Conservation (phyloP, 2,888 invertebrate genomes). For the Eumerus sabulonum region DNA sequence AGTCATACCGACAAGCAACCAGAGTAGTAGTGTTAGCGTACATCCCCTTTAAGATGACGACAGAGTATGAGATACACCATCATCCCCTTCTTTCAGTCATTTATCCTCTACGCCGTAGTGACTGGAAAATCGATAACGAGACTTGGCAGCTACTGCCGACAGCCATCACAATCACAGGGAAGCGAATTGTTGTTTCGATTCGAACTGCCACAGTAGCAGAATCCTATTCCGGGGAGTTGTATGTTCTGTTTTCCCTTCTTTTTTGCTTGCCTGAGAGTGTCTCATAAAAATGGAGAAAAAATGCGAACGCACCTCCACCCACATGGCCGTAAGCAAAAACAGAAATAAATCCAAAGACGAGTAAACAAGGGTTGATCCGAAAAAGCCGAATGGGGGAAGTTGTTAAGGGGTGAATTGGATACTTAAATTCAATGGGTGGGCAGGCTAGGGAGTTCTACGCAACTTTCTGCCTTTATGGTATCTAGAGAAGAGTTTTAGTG, state of each 20-base stretch:
- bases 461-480: slow-evolving; percentile 32
- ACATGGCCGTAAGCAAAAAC: slow-evolving; percentile 11
- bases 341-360: slow-evolving; percentile 2
- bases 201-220: slow-evolving; percentile 1
- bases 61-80: slow-evolving; percentile 13
- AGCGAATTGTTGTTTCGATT: slow-evolving; percentile 26
- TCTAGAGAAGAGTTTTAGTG: no score
- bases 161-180: slow-evolving; percentile 23
- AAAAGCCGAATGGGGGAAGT: slow-evolving; percentile 9
- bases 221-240: slow-evolving; percentile 8
- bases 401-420: slow-evolving; percentile 5
- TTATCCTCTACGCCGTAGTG: not conserved
- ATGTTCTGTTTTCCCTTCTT: slow-evolving; percentile 12
- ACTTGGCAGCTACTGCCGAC: slow-evolving; percentile 29
- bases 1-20: slow-evolving; percentile 2
- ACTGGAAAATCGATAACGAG: slow-evolving; percentile 53
- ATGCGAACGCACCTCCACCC: slow-evolving; percentile 21
- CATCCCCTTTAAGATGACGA: slow-evolving; percentile 45
- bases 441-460: slow-evolving; percentile 39
- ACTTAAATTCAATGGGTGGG: not conserved
- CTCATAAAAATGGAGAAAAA: slow-evolving; percentile 37
- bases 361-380: not conserved
- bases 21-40: slow-evolving; percentile 3
- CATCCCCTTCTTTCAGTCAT: slow-evolving; percentile 24
- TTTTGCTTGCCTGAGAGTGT: slow-evolving; percentile 9